Conservation (phyloP, 2,888 invertebrate genomes). For the Scaptomyza flava region DNA sequence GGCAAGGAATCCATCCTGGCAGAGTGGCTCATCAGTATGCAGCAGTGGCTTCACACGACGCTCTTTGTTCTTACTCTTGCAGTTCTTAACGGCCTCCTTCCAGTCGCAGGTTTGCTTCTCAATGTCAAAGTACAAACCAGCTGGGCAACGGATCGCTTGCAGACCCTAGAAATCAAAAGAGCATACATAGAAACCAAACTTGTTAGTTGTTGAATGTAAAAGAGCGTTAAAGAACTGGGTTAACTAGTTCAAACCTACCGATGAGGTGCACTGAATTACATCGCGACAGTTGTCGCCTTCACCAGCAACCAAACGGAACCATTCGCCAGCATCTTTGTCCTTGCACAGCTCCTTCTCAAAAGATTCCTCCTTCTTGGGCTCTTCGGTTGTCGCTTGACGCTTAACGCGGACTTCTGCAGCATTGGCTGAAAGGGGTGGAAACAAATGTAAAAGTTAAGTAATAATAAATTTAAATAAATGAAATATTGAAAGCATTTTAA, state of each 20-base stretch:
- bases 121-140: constrained; percentile 96
- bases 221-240: background rate
- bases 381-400: constrained; percentile 90
- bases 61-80: constrained; percentile 95
- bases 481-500: no score
- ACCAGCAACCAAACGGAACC: constrained; percentile 95
- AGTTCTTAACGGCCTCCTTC: constrained; percentile 97
- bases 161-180: constrained; percentile 87
- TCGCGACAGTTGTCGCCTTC: constrained; percentile 97
- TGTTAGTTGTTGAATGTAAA: background rate
- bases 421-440: constrained; percentile 40
- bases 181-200: background rate
- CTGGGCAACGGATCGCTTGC: constrained; percentile 96
- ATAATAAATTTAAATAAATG: no score
- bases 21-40: constrained; percentile 95
- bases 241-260: constrained; percentile 86
- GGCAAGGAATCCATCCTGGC: constrained; percentile 93
- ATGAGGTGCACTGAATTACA: constrained; percentile 97
- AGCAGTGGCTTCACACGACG: constrained; percentile 94
- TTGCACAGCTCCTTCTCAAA: constrained; percentile 95
- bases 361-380: constrained; percentile 94
- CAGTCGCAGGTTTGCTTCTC: constrained; percentile 98
- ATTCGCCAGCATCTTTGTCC: constrained; percentile 97
- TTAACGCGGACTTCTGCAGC: constrained; percentile 85
- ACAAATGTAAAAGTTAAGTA: background rate